Evolutionary conservation across 1,140 invertebrate species (phyloP).

Genomic region (Micrasema minimum): DNA sequence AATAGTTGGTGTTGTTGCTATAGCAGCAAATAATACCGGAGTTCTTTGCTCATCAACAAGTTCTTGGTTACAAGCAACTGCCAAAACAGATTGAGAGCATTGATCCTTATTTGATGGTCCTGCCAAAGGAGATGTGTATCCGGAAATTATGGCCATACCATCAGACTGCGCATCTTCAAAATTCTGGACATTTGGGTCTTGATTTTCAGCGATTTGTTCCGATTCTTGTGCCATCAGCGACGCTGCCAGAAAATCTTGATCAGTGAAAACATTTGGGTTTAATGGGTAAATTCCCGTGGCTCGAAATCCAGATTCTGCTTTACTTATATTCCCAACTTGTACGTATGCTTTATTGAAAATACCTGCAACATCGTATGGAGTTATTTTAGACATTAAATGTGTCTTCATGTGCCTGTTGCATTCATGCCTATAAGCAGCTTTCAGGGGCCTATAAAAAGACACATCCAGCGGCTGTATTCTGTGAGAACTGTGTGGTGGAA

Average conservation of each 20-base stretch:
- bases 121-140: too few relatives aligned
- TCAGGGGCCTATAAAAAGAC: conserved; percentile 61
- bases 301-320: not conserved
- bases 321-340: not conserved
- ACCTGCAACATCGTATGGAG: not conserved
- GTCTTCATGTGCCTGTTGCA: conserved; percentile 51
- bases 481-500: conserved; percentile 64
- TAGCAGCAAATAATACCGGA: too few relatives aligned
- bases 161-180: too few relatives aligned
- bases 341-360: not conserved
- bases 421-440: conserved; percentile 57
- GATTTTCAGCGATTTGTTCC: too few relatives aligned
- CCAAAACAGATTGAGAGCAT: too few relatives aligned
- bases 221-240: too few relatives aligned
- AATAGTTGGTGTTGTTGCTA: too few relatives aligned
- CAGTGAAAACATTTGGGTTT: not conserved
- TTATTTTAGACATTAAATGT: not conserved
- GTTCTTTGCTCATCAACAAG: too few relatives aligned
- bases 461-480: conserved; percentile 65
- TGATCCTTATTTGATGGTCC: too few relatives aligned
- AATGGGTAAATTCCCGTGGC: not conserved
- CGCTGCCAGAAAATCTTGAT: not conserved
- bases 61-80: too few relatives aligned
- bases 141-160: too few relatives aligned
- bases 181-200: too few relatives aligned